phyloP scores from a whole-genome alignment of 2,113 vertebrate species.

The Azemiops feae region DNA sequence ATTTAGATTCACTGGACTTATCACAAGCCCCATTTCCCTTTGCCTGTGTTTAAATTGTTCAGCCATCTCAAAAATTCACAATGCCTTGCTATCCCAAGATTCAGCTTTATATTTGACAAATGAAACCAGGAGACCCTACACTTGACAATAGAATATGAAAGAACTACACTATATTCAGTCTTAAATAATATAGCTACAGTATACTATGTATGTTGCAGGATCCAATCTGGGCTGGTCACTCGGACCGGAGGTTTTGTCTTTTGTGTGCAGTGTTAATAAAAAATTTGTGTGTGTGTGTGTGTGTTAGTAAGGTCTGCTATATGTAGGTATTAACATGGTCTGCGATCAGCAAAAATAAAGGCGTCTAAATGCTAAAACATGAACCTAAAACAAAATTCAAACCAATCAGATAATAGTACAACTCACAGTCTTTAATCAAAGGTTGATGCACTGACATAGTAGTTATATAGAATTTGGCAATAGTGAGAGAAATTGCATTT shows the following conservation, averaged over 20 bases:
- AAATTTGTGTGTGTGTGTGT: background rate
- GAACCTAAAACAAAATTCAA: background rate
- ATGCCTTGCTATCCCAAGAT: accelerated
- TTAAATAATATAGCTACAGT: background rate
- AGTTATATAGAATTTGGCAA: background rate
- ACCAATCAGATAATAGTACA: background rate
- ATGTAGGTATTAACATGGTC: background rate
- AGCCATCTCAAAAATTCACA: conserved; percentile 17
- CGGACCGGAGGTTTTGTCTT: background rate
- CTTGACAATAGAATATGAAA: conserved; percentile 51
- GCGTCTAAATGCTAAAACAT: background rate
- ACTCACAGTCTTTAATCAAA: background rate
- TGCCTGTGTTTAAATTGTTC: background rate
- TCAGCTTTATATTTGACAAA: conserved; percentile 28
- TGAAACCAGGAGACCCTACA: conserved; percentile 44
- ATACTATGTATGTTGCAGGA: too few relatives aligned
- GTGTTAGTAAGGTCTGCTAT: background rate
- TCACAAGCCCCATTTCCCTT: background rate
- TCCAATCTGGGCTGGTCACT: too few relatives aligned
- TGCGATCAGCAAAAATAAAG: background rate
- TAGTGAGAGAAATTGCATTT: background rate
- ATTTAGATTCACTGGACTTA: conserved; percentile 32
- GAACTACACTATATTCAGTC: conserved; percentile 7
- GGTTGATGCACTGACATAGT: background rate
- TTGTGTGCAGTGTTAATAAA: background rate